These are phyloP conservation scores for pig (Sus scrofa) DNA, from an alignment of 2,113 vertebrate genomes.

Conservation along the genomic window T2T-Sscrofa CM000826.6:17430501-17431000, in stretches of 20 bases:
- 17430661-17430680: not conserved
- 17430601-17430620: not conserved
- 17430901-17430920: not conserved
- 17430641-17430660: not conserved
- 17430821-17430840: not conserved
- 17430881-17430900: not conserved
- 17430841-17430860: not conserved
- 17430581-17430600: not conserved
- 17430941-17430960: not conserved
- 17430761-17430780: not conserved
- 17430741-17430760: not conserved
- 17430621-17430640: slow-evolving; percentile 1
- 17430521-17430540: not conserved
- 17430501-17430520: not conserved
- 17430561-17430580: not conserved
- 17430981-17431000: not conserved
- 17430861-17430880: not conserved
- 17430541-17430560: not conserved
- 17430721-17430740: slow-evolving; percentile 1
- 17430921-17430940: not conserved
- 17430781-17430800: not conserved
- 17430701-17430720: not conserved
- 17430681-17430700: not conserved
- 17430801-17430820: not conserved
- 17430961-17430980: not conserved